These are phyloP conservation scores for Dryomyza anilis DNA, from an alignment of 2,888 invertebrate species.

Conservation along the genomic window DNA sequence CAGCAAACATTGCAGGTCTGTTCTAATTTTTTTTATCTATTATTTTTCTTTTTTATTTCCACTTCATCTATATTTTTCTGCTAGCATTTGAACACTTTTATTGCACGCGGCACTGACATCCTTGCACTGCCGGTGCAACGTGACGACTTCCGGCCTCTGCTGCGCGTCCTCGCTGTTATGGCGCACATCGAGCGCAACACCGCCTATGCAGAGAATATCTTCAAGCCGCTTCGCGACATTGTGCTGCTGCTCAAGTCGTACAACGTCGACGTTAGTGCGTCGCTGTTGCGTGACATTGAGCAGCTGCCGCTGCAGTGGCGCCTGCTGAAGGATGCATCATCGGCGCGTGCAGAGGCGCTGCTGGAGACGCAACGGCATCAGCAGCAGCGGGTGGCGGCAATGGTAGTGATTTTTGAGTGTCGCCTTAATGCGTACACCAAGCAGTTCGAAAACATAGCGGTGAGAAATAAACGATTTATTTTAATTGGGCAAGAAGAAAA, in stretches of 20 bases:
- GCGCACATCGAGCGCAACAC: conserved; percentile 73
- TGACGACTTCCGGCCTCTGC: conserved; percentile 82
- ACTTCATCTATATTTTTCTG: background rate
- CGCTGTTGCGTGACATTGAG: conserved; percentile 77
- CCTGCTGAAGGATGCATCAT: conserved; percentile 80
- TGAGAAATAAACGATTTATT: conserved; percentile 38
- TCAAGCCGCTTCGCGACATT: conserved; percentile 85
- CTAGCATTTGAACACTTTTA: conserved; percentile 77
- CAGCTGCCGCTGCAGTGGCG: conserved; percentile 89
- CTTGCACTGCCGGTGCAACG: conserved; percentile 75
- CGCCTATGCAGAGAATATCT: conserved; percentile 82
- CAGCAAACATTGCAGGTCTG: conserved; percentile 67
- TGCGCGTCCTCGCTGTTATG: conserved; percentile 83
- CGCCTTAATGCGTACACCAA: conserved; percentile 78
- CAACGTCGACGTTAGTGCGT: conserved; percentile 83
- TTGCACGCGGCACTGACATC: conserved; percentile 73
- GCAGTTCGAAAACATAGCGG: conserved; percentile 66
- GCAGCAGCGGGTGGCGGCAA: conserved; percentile 81
- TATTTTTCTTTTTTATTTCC: background rate
- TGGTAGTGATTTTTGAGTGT: conserved; percentile 80
- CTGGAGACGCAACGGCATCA: conserved; percentile 86
- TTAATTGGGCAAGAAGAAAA: too few species aligned
- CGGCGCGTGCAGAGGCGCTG: conserved; percentile 82
- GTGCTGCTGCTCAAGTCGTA: conserved; percentile 84
- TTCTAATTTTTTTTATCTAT: background rate